Conservation (phyloP, 2,888 invertebrate species). For the Hyles lineata region DNA sequence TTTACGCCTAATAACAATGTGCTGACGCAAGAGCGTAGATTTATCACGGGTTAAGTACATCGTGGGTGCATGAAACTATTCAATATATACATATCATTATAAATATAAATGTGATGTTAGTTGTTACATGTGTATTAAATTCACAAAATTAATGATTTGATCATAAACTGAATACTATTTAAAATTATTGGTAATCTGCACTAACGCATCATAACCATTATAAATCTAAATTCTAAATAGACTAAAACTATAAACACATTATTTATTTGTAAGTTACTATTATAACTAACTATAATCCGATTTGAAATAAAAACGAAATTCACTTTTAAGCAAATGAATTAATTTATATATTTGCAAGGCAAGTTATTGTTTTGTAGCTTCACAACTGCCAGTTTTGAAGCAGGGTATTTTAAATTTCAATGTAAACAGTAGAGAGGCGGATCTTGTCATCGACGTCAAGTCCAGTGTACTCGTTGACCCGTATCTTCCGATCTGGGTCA, state of each 20-base stretch:
- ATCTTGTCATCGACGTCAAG: slow-evolving; percentile 56
- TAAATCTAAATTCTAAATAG: no score
- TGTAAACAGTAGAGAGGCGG: slow-evolving; percentile 60
- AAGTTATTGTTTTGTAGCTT: not conserved
- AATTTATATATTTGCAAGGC: not conserved
- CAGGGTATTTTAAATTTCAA: slow-evolving; percentile 55
- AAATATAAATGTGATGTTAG: not conserved
- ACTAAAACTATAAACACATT: no score
- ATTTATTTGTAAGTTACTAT: no score
- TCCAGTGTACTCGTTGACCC: slow-evolving; percentile 64
- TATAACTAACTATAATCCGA: not conserved
- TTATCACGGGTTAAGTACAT: slow-evolving; percentile 34
- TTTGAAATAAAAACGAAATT: slow-evolving; percentile 25
- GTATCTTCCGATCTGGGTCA: slow-evolving; percentile 75
- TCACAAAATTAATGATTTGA: no score
- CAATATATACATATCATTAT: not conserved
- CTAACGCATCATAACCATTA: no score
- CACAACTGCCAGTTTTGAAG: not conserved
- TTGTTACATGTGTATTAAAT: no score
- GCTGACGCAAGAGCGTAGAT: slow-evolving; percentile 38
- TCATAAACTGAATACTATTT: no score
- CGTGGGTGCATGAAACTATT: slow-evolving; percentile 28
- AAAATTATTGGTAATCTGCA: no score
- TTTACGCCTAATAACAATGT: slow-evolving; percentile 40
- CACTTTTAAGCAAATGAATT: not conserved